Evolutionary conservation across 2,113 vertebrate genomes (phyloP), one percentile per base, ranked within the genome.

Genomic region (Eira barbara): DNA sequence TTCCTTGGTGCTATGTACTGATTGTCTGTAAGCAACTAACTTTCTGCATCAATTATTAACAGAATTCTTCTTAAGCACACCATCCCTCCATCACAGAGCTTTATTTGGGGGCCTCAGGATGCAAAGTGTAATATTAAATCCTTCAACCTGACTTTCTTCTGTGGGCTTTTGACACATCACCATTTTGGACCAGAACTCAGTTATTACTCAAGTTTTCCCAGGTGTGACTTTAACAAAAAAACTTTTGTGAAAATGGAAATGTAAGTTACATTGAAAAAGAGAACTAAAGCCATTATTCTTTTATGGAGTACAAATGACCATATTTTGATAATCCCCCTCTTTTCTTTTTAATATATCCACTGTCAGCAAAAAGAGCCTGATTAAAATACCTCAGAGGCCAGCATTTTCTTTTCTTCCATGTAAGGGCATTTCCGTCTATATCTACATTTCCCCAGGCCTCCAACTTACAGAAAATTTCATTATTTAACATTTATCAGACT

Each of bases 401-500:
- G 69, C 71, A 63, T 63, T 97, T 63, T 88, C 34, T 88, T 89
- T 96, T 90, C 17, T 20, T 21, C 65, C 42, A 96, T 11, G 5
- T 88, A 92, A 76, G 18, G 95, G 47, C 88, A 92, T 96, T 95
- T 47, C 57, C 81, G 80, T 92, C 34, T 52, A 39, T 4, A 14
- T 69, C 67, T 69, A 20, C 20, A 27, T 84, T 71, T 90, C 39
- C 15, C 39, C 52, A 76, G 49, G 69, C 84, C 49, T 96, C 76
- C 34, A 88, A 61, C 94, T 97, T 81, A 90, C 2, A 95, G 93
- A 85, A 81, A 84, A 76, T 92, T 92, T 92, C 90, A 76, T 94
- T 93, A 97, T 81, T 94, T 94, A 95, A 91, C 88, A 96, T 97
- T 92, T 92, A 85, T 97, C 84, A 92, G 87, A 91, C 36, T 90